These are phyloP conservation scores for Phalacrocorax pelagicus DNA, from an alignment of 2,113 vertebrate genomes.

Conservation along the genomic window DNA sequence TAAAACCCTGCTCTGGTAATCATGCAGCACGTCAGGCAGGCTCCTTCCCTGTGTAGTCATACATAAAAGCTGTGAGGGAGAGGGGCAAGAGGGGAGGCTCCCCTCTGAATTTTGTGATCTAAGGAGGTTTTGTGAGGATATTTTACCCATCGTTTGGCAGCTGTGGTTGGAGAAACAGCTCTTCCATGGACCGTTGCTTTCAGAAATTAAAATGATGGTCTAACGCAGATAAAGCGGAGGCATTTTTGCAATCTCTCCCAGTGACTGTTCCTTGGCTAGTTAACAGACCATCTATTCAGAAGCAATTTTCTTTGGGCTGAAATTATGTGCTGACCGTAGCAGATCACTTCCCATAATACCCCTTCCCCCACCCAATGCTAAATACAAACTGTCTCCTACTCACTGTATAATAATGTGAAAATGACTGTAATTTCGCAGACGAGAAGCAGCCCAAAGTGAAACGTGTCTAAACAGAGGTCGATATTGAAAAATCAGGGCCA, in stretches of 20 bases:
- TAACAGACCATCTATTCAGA: conserved; percentile 81
- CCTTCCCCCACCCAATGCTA: conserved; percentile 77
- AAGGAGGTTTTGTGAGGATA: background rate
- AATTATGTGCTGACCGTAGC: conserved; percentile 82
- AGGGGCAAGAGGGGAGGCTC: background rate
- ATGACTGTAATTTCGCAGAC: conserved; percentile 82
- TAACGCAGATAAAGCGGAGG: conserved; percentile 71
- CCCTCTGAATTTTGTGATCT: background rate
- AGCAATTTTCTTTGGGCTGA: conserved; percentile 81
- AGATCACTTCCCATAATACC: conserved; percentile 79
- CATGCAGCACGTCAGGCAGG: background rate
- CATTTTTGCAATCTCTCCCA: conserved; percentile 69
- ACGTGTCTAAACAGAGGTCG: conserved; percentile 80
- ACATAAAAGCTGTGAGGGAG: background rate
- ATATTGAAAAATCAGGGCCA: conserved; percentile 77
- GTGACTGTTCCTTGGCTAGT: conserved; percentile 74
- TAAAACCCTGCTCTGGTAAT: background rate
- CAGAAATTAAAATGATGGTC: conserved; percentile 57
- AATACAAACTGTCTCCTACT: conserved; percentile 80
- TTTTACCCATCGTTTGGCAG: conserved; percentile 36
- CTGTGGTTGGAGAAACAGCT: conserved; percentile 22
- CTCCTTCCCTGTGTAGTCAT: background rate
- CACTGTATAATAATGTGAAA: conserved; percentile 82
- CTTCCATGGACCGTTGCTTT: conserved; percentile 31
- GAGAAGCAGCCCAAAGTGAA: conserved; percentile 78